These are phyloP conservation scores for Hoplodrina blanda DNA, from an alignment of 2,888 invertebrate species.

Conservation along the genomic window DNA sequence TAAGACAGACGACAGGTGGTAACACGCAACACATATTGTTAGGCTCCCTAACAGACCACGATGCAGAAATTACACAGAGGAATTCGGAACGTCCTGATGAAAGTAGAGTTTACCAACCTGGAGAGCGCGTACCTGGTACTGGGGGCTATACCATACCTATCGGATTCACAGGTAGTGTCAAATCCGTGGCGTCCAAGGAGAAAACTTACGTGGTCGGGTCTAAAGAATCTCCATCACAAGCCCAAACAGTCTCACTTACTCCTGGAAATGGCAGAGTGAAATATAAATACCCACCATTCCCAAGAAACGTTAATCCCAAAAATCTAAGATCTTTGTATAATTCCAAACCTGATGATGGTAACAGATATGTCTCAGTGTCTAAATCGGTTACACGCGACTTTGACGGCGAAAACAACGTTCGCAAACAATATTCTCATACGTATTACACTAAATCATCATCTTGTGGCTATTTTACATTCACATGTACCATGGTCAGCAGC, in stretches of 20 bases:
- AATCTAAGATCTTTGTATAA: slow-evolving; percentile 81
- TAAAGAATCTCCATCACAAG: slow-evolving; percentile 91
- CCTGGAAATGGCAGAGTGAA: slow-evolving; percentile 88
- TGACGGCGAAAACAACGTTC: slow-evolving; percentile 91
- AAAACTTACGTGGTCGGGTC: slow-evolving; percentile 91
- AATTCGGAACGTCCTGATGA: slow-evolving; percentile 88
- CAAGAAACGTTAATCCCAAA: slow-evolving; percentile 78
- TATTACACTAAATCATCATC: slow-evolving; percentile 97
- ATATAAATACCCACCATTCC: slow-evolving; percentile 78
- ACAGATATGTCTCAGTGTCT: slow-evolving; percentile 94
- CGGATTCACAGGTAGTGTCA: slow-evolving; percentile 92
- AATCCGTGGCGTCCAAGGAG: slow-evolving; percentile 92
- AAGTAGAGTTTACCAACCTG: slow-evolving; percentile 92
- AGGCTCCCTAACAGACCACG: slow-evolving; percentile 90
- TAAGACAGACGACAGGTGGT: slow-evolving; percentile 87
- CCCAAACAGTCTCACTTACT: slow-evolving; percentile 91
- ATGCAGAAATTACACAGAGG: slow-evolving; percentile 91
- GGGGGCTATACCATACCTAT: slow-evolving; percentile 92
- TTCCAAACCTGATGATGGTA: slow-evolving; percentile 86
- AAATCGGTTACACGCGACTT: slow-evolving; percentile 95
- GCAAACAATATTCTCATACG: slow-evolving; percentile 94
- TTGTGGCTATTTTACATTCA: slow-evolving; percentile 96
- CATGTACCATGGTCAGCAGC: slow-evolving; percentile 95
- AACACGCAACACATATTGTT: slow-evolving; percentile 92
- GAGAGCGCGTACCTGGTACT: slow-evolving; percentile 92